Evolutionary conservation across 2,797 vertebrate genomes (phyloP), one percentile per base, ranked within the genome.

Genomic region (Vireo griseus): DNA sequence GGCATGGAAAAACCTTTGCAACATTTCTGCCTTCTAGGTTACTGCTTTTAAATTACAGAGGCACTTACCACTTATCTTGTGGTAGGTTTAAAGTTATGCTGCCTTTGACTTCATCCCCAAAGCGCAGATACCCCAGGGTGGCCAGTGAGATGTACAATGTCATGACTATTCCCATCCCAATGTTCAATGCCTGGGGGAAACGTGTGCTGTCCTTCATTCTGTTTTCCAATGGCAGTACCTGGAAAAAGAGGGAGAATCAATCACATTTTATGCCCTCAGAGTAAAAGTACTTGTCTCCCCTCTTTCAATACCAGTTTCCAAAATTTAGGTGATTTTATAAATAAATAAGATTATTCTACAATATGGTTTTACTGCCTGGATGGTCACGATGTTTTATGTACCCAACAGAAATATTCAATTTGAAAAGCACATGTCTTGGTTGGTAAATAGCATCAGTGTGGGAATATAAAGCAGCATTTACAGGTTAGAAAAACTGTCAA

Each of bases 51-150:
- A 59, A 50, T 77, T 55, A 78, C 39, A 66, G 35, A 52, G n/a
- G 15, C 21, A 91, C 98, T 97, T 96, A 99, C 98, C 98, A 98
- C 29, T 93, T 86, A 58, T 98, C 97, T 40, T 99, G 98, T 14
- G 98, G 98, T 76, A 99, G 97, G 96, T 99, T 99, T 90, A 99
- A 97, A 17, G 98, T 99, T 91, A 99, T 98, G 97, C 98, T 99
- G 93, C 98, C 98, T 97, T 98, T 98, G 94, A 99, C 98, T 72
- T 98, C 95, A 40, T 98, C 98, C 28, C 97, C 98, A 84, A 99
- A 99, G 83, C 98, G 97, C 90, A 99, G 97, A 82, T 99, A 99
- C 2, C 99, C 98, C 4, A 99, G 94, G 10, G 98, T 98, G 48
- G 98, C 98, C 74, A 99, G 84, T 1, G 98, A 97, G 75, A 99